Conservation (phyloP, 2,888 invertebrate genomes). For the Nymphalis c-album region DNA sequence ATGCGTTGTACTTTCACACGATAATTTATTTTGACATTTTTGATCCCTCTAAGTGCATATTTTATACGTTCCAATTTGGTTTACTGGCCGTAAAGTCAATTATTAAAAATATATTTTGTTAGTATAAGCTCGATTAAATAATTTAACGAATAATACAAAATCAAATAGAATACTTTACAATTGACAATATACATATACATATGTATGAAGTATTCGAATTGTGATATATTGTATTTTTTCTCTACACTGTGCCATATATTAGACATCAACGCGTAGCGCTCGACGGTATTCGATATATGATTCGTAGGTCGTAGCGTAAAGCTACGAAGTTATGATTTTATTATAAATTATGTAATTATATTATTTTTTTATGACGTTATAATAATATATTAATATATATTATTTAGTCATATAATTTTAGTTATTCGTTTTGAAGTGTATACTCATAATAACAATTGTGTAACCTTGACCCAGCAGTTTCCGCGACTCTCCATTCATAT, state of each 20-base stretch:
- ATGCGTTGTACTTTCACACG: too few relatives aligned
- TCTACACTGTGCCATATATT: slow-evolving; percentile 7
- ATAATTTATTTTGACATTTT: too few relatives aligned
- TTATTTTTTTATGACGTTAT: neutral
- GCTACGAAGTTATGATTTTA: slow-evolving; percentile 7
- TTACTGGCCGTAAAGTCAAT: too few relatives aligned
- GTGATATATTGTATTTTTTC: neutral
- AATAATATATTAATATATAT: too few relatives aligned
- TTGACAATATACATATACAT: neutral
- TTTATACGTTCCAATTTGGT: too few relatives aligned
- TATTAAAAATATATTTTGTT: too few relatives aligned
- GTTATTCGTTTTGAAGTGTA: too few relatives aligned
- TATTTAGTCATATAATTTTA: neutral
- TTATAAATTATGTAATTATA: neutral
- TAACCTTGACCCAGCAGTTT: neutral
- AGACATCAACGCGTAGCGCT: slow-evolving; percentile 23
- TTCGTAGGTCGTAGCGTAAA: slow-evolving; percentile 1
- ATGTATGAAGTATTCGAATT: neutral
- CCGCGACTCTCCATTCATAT: neutral
- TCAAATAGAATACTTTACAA: too few relatives aligned
- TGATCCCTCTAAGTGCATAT: too few relatives aligned
- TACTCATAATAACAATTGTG: too few relatives aligned
- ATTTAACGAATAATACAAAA: too few relatives aligned
- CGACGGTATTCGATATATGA: slow-evolving; percentile 13
- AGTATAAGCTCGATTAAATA: too few relatives aligned